phyloP scores from a whole-genome alignment of 2,113 vertebrate genomes.

The Cyprinodon tularosa region DNA sequence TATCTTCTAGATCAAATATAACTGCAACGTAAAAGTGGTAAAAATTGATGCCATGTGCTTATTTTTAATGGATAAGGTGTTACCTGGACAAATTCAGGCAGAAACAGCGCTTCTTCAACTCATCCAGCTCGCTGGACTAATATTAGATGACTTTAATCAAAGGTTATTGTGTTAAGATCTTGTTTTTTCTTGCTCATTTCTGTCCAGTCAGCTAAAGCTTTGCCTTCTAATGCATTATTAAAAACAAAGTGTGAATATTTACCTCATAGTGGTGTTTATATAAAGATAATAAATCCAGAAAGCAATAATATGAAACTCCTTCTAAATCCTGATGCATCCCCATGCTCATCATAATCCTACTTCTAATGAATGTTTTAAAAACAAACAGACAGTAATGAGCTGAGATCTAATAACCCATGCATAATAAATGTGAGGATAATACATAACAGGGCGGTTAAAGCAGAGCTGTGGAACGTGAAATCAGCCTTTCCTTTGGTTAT shows the following conservation, averaged over 20 bases:
- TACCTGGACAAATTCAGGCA: background rate
- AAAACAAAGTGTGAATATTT: background rate
- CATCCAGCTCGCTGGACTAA: background rate
- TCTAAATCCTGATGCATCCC: background rate
- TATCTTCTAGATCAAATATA: background rate
- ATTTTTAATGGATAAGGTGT: background rate
- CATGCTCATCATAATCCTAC: background rate
- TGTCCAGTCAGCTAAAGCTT: background rate
- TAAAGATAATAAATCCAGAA: conserved; percentile 6
- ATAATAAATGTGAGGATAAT: background rate
- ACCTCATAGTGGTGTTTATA: background rate
- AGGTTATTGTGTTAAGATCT: conserved; percentile 3
- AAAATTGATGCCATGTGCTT: background rate
- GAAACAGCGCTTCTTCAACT: background rate
- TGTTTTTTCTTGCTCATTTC: conserved; percentile 20
- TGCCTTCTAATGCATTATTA: background rate
- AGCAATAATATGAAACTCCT: background rate
- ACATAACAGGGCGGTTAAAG: background rate
- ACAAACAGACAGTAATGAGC: background rate
- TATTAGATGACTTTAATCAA: background rate
- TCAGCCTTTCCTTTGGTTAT: conserved; percentile 1
- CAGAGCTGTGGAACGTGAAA: background rate
- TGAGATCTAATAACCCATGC: background rate
- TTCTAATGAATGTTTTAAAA: background rate
- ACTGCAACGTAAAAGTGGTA: background rate